These are phyloP conservation scores for Turdus rufiventris DNA, from an alignment of 2,113 vertebrate species.

Conservation along the genomic window DNA sequence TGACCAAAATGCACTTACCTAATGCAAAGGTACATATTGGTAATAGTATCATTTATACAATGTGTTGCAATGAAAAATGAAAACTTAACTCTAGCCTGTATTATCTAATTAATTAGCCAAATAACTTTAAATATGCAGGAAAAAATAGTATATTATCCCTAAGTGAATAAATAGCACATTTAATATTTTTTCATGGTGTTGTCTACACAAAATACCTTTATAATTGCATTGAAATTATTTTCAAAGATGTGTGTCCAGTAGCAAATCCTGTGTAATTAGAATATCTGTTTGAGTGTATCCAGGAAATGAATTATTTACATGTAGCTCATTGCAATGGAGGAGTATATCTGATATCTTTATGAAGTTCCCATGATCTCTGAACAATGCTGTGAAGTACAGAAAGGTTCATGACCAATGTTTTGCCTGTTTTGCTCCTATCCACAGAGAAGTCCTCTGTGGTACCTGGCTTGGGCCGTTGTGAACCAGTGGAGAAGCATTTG, in stretches of 20 bases:
- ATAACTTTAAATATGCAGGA: slow-evolving; percentile 41
- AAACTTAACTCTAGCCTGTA: slow-evolving; percentile 43
- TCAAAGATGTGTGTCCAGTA: slow-evolving; percentile 62
- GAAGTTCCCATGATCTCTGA: slow-evolving; percentile 66
- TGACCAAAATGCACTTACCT: slow-evolving; percentile 60
- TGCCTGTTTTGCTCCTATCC: slow-evolving; percentile 52
- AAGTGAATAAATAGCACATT: slow-evolving; percentile 18
- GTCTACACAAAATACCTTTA: slow-evolving; percentile 59
- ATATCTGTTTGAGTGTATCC: slow-evolving; percentile 59
- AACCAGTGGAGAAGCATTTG: background rate
- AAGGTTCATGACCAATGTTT: slow-evolving; percentile 12
- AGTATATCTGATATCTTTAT: slow-evolving; percentile 37
- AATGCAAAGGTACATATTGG: slow-evolving; percentile 44
- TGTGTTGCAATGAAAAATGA: slow-evolving; percentile 47
- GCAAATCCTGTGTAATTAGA: slow-evolving; percentile 69
- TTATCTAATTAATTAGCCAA: slow-evolving; percentile 46
- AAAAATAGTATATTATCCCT: background rate
- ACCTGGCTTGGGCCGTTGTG: background rate
- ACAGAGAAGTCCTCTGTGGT: slow-evolving; percentile 47
- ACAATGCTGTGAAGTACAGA: slow-evolving; percentile 49
- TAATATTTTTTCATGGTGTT: slow-evolving; percentile 51
- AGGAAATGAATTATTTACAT: slow-evolving; percentile 71
- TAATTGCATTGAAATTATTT: slow-evolving; percentile 58
- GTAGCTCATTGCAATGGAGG: slow-evolving; percentile 50
- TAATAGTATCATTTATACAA: slow-evolving; percentile 61